A percentile compares a stretch with the other conserved stretches of the same genome.
phyloP scores from a whole-genome alignment of 2,797 vertebrate species.

The Karalla daura region DNA sequence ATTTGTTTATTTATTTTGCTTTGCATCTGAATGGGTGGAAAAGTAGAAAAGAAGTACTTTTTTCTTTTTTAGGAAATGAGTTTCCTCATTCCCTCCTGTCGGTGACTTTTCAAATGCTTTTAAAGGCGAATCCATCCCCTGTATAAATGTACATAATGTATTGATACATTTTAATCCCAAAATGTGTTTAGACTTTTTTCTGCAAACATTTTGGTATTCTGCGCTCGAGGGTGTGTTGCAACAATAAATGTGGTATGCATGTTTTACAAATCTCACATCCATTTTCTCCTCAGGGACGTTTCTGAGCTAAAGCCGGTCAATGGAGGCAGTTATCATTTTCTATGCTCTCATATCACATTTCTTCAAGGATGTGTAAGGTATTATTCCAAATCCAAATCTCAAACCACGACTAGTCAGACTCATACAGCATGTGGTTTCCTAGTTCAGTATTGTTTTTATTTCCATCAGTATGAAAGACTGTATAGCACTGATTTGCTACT shows the following conservation, averaged over 20 bases:
- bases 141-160: not conserved
- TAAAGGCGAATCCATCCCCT: not conserved
- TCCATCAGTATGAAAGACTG: too few relatives aligned
- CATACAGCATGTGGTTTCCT: not conserved
- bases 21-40: too few relatives aligned
- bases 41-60: too few relatives aligned
- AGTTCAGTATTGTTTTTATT: not conserved
- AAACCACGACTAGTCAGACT: slow-evolving; percentile 16
- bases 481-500: too few relatives aligned
- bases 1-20: too few relatives aligned
- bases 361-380: slow-evolving; percentile 24
- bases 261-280: slow-evolving; percentile 5
- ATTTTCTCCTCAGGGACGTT: slow-evolving; percentile 19
- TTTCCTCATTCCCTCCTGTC: too few relatives aligned
- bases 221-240: not conserved
- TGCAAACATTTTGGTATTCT: not conserved
- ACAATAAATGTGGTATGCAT: slow-evolving; percentile 6
- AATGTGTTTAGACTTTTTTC: not conserved
- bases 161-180: not conserved
- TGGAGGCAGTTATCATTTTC: slow-evolving; percentile 23
- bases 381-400: slow-evolving; percentile 23
- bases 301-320: slow-evolving; percentile 27
- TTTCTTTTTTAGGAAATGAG: not conserved
- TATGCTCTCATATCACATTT: slow-evolving; percentile 4
- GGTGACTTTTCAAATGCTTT: not conserved